Evolutionary conservation across 1,140 invertebrate species (phyloP).

Genomic region (Anadara kagoshimensis): DNA sequence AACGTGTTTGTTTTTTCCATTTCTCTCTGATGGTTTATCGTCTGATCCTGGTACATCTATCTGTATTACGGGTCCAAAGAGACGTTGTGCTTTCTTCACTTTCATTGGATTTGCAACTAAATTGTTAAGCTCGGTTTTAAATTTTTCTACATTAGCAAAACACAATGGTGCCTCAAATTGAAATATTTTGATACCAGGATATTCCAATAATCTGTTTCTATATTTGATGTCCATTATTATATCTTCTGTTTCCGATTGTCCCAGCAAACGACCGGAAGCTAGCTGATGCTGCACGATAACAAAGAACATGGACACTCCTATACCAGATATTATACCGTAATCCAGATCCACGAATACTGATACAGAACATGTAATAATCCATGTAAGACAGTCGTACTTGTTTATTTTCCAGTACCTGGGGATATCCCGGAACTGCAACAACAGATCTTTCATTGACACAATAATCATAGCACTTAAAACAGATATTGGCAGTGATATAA

Average conservation of each 20-base stretch:
- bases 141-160: conserved; percentile 69
- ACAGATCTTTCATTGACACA: conserved; percentile 64
- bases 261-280: conserved; percentile 30
- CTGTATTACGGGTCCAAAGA: no score
- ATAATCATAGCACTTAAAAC: conserved; percentile 68
- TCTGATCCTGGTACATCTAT: no score
- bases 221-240: conserved; percentile 28
- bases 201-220: conserved; percentile 75
- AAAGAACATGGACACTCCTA: conserved; percentile 53
- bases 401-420: conserved; percentile 59
- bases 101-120: conserved; percentile 36
- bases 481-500: conserved; percentile 70
- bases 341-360: conserved; percentile 58
- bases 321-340: conserved; percentile 57
- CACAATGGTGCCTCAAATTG: conserved; percentile 64
- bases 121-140: conserved; percentile 57
- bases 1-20: no score
- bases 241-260: conserved; percentile 39
- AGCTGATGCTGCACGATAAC: conserved; percentile 55
- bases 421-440: conserved; percentile 82
- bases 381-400: conserved; percentile 65
- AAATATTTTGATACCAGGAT: conserved; percentile 72
- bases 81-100: not conserved
- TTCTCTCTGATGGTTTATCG: no score
- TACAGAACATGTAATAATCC: conserved; percentile 54